These are phyloP conservation scores for Synanthedon formicaeformis DNA, from an alignment of 2,888 invertebrate genomes.

Conservation along the genomic window DNA sequence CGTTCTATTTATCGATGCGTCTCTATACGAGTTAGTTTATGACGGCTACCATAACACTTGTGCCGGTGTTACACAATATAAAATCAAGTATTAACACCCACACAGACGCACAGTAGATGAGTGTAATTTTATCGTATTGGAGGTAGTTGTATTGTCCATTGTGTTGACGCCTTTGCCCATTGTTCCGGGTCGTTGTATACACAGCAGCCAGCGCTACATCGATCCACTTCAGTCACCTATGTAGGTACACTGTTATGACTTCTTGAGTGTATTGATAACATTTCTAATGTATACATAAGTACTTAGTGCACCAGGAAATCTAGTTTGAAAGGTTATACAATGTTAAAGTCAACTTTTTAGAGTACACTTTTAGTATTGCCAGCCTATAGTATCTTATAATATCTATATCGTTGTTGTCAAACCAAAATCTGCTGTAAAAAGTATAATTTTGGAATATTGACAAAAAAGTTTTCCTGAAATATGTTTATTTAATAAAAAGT, in stretches of 20 bases:
- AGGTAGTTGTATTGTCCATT: conserved; percentile 63
- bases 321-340: not conserved
- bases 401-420: no score
- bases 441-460: no score
- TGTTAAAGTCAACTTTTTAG: not conserved
- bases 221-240: conserved; percentile 38
- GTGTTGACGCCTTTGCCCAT: conserved; percentile 55
- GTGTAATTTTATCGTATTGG: conserved; percentile 47
- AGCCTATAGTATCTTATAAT: not conserved
- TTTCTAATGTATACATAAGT: not conserved
- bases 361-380: not conserved
- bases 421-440: no score
- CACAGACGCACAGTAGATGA: conserved; percentile 49
- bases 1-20: not conserved
- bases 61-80: conserved; percentile 37
- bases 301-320: not conserved
- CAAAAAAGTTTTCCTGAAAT: no score
- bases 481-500: no score
- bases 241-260: conserved; percentile 41
- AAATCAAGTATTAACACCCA: conserved; percentile 29
- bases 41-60: conserved; percentile 9
- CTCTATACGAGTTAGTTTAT: not conserved
- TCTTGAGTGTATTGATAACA: conserved; percentile 10
- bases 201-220: conserved; percentile 35
- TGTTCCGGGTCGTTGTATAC: conserved; percentile 43